Evolutionary conservation across 2,797 vertebrate genomes (phyloP).

Genomic region (Chelonia mydas): DNA sequence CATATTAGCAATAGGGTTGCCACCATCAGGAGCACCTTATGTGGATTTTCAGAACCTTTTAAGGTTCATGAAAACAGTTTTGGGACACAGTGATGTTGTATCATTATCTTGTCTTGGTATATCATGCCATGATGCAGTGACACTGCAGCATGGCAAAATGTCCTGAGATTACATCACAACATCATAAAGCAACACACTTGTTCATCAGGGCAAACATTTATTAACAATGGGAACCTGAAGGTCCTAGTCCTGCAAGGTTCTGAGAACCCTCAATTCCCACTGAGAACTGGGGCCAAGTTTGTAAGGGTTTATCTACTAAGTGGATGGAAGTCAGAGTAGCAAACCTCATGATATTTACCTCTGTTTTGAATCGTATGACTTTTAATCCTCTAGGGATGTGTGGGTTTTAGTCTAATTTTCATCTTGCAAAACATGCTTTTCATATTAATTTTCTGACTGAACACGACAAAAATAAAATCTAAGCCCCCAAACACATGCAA

Average conservation of each 20-base stretch:
- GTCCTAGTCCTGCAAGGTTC: not conserved
- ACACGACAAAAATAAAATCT: not conserved
- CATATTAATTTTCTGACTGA: not conserved
- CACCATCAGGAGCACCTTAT: not conserved
- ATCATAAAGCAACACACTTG: not conserved
- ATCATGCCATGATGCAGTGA: too few species aligned
- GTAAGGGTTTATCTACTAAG: not conserved
- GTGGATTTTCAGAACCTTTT: not conserved
- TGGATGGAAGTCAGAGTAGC: not conserved
- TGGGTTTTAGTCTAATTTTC: not conserved
- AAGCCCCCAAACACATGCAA: rapidly evolving
- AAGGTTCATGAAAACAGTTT: not conserved
- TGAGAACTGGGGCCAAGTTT: not conserved
- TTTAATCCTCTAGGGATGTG: not conserved
- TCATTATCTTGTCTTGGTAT: not conserved
- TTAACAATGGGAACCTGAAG: not conserved
- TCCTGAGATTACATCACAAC: not conserved
- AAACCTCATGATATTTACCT: not conserved
- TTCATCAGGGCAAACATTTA: not conserved
- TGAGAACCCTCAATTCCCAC: not conserved
- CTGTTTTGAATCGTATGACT: not conserved
- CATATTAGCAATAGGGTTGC: not conserved
- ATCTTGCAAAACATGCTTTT: not conserved
- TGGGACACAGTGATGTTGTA: not conserved
- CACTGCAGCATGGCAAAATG: not conserved